phyloP scores from a whole-genome alignment of 2,797 vertebrate species.

The Hybognathus amarus region DNA sequence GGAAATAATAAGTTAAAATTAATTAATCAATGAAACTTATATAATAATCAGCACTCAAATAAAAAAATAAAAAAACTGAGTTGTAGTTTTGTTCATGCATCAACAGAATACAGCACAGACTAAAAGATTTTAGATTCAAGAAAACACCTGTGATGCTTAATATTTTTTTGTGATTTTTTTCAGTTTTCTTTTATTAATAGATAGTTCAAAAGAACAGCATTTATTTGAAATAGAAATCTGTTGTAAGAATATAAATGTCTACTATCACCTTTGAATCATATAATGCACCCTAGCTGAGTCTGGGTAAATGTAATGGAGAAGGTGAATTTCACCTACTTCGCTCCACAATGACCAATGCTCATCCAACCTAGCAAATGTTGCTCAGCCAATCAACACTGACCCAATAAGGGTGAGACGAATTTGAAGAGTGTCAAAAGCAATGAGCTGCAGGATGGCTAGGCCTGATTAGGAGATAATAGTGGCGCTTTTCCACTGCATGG shows the following conservation, averaged over 20 bases:
- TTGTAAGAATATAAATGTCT: background rate
- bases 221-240: background rate
- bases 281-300: conserved; percentile 42
- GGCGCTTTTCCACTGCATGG: too few relatives aligned
- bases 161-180: background rate
- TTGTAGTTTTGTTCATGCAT: too few relatives aligned
- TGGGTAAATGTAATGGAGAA: conserved; percentile 48
- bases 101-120: too few relatives aligned
- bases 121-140: too few relatives aligned
- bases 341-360: background rate
- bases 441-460: background rate
- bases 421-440: conserved; percentile 3
- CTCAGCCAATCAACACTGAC: background rate
- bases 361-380: conserved; percentile 17
- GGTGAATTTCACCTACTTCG: background rate
- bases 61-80: too few relatives aligned
- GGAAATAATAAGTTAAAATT: too few relatives aligned
- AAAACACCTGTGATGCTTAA: background rate
- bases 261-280: background rate
- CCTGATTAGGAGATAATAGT: background rate
- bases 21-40: too few relatives aligned
- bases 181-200: background rate
- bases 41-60: too few relatives aligned
- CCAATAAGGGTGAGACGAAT: background rate
- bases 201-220: background rate